phyloP scores from a whole-genome alignment of 2,797 vertebrate genomes.

The Manis pentadactyla region DNA sequence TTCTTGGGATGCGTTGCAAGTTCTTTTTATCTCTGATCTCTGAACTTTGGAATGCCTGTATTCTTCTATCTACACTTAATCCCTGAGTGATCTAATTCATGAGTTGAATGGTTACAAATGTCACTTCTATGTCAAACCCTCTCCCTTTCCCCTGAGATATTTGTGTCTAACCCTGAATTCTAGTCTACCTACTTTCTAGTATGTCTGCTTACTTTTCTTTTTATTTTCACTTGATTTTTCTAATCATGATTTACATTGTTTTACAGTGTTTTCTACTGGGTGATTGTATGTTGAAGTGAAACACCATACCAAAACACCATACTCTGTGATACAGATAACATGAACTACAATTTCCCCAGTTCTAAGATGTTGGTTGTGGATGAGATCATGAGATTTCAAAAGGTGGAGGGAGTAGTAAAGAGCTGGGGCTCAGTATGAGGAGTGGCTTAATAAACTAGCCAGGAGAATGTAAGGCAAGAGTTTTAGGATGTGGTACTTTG shows the following conservation, averaged over 20 bases:
- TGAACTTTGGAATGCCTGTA: not conserved
- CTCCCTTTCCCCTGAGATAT: not conserved
- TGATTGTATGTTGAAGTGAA: not conserved
- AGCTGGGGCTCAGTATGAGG: not conserved
- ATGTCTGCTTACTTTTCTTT: not conserved
- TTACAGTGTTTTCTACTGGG: not conserved
- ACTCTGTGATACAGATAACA: not conserved
- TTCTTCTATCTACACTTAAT: slow-evolving; percentile 1
- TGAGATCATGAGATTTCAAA: slow-evolving; percentile 9
- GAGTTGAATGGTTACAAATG: slow-evolving; percentile 23
- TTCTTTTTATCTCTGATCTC: not conserved
- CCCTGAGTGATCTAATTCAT: not conserved
- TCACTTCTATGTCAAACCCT: not conserved
- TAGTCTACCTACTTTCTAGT: not conserved
- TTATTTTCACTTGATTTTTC: not conserved
- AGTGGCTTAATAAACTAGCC: not conserved
- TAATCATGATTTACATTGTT: not conserved
- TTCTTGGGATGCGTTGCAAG: not conserved
- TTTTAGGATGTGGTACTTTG: not conserved
- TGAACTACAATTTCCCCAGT: not conserved
- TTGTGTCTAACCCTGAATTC: slow-evolving; percentile 8
- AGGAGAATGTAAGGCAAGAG: not conserved
- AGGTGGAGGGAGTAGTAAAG: not conserved
- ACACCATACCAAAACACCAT: not conserved
- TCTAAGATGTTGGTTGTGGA: not conserved